Conservation (phyloP, 2,888 invertebrate species). For the Limenitis camilla region DNA sequence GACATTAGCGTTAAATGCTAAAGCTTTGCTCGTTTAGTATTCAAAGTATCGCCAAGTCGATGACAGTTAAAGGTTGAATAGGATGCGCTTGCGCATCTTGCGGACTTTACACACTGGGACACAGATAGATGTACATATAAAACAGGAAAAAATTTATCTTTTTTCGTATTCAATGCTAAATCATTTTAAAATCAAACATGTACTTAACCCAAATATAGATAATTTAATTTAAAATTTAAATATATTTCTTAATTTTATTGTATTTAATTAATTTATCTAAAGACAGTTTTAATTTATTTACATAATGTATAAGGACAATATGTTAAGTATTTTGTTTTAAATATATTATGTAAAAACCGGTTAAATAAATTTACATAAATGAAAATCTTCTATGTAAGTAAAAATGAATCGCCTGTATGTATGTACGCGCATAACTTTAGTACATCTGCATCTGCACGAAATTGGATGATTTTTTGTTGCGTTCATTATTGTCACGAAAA, state of each 20-base stretch:
- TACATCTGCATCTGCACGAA: background rate
- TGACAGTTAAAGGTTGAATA: conserved; percentile 26
- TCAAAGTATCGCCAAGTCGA: conserved; percentile 14
- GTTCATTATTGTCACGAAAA: background rate
- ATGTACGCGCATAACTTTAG: too few relatives aligned
- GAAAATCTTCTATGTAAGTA: background rate
- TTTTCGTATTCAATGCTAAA: too few relatives aligned
- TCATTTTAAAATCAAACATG: too few relatives aligned
- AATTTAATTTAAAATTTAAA: too few relatives aligned
- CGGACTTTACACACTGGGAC: background rate
- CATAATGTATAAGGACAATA: too few relatives aligned
- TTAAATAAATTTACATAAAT: background rate
- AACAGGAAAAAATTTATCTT: background rate
- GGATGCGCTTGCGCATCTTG: conserved; percentile 9
- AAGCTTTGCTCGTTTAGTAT: conserved; percentile 23
- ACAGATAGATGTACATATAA: background rate
- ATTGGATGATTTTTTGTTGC: background rate
- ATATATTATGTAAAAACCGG: too few relatives aligned
- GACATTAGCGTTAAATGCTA: conserved; percentile 16
- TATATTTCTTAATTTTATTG: too few relatives aligned
- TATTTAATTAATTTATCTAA: too few relatives aligned
- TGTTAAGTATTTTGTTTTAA: too few relatives aligned
- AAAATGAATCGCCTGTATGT: too few relatives aligned
- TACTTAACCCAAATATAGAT: too few relatives aligned
- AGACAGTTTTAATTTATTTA: too few relatives aligned